Base-by-base conservation (phyloP, 2,113 vertebrate genomes). In the Ancistrus triradiatus region DNA sequence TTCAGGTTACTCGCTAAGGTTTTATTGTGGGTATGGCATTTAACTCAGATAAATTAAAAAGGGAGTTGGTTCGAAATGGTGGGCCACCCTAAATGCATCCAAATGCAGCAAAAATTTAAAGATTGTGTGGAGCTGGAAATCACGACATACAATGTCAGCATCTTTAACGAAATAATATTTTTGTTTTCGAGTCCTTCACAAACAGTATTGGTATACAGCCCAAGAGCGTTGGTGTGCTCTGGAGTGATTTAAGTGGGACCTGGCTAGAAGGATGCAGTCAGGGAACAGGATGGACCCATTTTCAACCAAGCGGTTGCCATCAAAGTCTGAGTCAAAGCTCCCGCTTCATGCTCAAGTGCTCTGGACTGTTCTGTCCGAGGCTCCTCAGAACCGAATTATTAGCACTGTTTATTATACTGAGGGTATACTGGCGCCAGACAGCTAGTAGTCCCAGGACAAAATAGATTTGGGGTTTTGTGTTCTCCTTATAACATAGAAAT, bases 331-430 rank as follows among this genome's bases (percentile, higher is more conserved):
- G 68, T 31, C 19, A 73, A 74, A 73, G 64, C 75, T 73, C 58
- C 59, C 52, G 58, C 80, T 84, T 73, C 50, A 53, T 40, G 60
- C 74, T 83, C 74, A 80, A 84, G 76, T 81, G 78, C 73, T 80
- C 74, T 76, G 59, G 75, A 62, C 46, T 11, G 35, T 27, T 61
- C 64, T 75, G 27, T 78, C 81, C 77, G 84, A 83, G 63, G 62
- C 74, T 78, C 63, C 64, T 81, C 80, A 81, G 77, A 79, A 75
- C 63, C 83, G 80, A 85, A 83, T 80, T 84, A 85, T 85, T 82
- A 83, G 72, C 79, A 72, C 68, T 85, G 84, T 88, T 89, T 86
- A 85, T 83, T 80, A 81, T 82, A 83, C 73, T 76, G 75, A 85
- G 80, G 69, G 78, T 80, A 74, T 59, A 51, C 80, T 85, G 81